Conservation (phyloP, 2,113 vertebrate species). For the Irena cyanogastra region DNA sequence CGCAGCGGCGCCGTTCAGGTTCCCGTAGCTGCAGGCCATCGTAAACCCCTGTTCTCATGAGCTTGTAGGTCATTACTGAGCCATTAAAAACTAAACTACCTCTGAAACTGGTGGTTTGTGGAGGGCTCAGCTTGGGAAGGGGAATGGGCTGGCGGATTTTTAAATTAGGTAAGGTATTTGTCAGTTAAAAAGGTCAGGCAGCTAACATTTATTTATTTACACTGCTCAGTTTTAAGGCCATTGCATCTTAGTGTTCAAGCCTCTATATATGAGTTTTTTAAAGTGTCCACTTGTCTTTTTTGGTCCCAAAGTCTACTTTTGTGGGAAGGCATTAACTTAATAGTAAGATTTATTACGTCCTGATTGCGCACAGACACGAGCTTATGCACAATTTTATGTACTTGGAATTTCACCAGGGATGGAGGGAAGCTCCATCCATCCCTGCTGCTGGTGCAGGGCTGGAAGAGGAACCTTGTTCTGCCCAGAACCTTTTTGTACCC, state of each 20-base stretch:
- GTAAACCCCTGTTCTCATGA: conserved; percentile 62
- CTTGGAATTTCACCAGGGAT: neutral
- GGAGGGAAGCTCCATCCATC: neutral
- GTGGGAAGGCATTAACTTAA: neutral
- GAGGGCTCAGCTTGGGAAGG: neutral
- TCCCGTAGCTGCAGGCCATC: conserved; percentile 65
- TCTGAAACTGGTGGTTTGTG: neutral
- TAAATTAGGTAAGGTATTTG: neutral
- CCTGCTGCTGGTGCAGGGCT: neutral
- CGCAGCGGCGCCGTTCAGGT: conserved; percentile 40
- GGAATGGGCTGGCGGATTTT: neutral
- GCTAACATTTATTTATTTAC: neutral
- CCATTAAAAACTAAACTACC: conserved; percentile 16
- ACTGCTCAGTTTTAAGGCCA: neutral
- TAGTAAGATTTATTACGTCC: neutral
- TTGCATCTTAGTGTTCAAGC: neutral
- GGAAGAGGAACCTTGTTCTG: neutral
- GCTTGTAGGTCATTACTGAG: conserved; percentile 24
- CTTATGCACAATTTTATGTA: neutral
- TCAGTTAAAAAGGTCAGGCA: neutral
- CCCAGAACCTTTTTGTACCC: neutral
- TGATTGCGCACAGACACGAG: neutral
- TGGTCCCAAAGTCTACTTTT: neutral
- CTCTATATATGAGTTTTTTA: neutral
- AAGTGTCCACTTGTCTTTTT: neutral